Base-by-base conservation (phyloP, 1,140 invertebrate species). In the Prorops nasuta region DNA sequence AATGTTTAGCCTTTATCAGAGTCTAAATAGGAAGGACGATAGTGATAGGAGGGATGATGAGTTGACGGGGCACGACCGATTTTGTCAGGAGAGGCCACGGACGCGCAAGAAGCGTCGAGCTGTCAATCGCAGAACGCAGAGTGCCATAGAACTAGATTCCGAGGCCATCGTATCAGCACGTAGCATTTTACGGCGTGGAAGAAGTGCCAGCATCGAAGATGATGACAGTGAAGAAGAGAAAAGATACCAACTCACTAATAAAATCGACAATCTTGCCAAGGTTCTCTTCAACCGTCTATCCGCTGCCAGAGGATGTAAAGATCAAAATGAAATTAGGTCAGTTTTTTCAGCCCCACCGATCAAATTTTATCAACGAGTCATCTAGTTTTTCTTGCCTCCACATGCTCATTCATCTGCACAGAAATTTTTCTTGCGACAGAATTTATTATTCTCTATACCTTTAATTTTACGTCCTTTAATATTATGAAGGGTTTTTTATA, bases 1-100 rank as follows among this genome's bases (percentile, higher is more conserved):
- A 24, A 89, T 90, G 86, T 88, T 90, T 59, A 90, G 89, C 58
- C 75, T 89, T 16, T 90, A 90, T 67, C 86, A 88, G 62, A 85
- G 80, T 44, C 82, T 88, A 59, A 85, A 84, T 53, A 81, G 84
- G 55, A 79, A 81, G 36, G 80, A 82, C 21, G 80, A 79, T n/a
- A 81, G 81, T 15, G 82, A 81, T 8, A 82, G 84, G n/a, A 77
- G 77, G 22, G 80, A 80, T 50, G 61, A 79, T 0, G 81, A 85
- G 32, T 83, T 85, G 1, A 90, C 86, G 3, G 87, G 88, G 1
- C 88, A 90, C 56, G 88, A 89, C 56, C 75, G 86, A 46, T 89
- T 88, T 63, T 88, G 86, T 58, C 85, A 87, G 60, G 83, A 86
- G 32, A 76, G 83, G 1, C 78, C 83, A 2, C 78, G 81, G 24